These are phyloP conservation scores for Chlorops oryzae DNA, from an alignment of 1,140 invertebrate species.

Conservation along the genomic window DNA sequence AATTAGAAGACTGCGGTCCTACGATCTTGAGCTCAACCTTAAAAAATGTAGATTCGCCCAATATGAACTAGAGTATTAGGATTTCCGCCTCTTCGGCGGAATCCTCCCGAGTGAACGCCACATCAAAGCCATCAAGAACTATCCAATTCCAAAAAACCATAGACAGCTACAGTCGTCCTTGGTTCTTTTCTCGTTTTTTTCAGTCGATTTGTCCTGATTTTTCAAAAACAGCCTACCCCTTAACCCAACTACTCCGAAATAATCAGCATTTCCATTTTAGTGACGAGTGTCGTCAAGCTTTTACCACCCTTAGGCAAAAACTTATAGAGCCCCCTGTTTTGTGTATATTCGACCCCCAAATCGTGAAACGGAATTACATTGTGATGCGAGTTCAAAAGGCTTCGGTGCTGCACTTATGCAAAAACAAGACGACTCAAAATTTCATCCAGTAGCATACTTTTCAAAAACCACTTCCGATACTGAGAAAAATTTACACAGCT, in stretches of 20 bases:
- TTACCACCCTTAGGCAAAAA: no score
- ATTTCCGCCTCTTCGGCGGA: conserved; percentile 14
- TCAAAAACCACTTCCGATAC: conserved; percentile 34
- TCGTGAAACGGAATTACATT: conserved; percentile 28
- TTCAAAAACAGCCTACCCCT: conserved; percentile 20
- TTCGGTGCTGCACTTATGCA: conserved; percentile 25
- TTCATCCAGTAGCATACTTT: conserved; percentile 10
- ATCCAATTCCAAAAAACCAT: no score
- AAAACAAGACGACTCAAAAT: conserved; percentile 12
- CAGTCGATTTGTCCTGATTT: conserved; percentile 24
- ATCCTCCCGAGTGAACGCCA: conserved; percentile 26
- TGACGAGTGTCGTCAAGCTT: no score
- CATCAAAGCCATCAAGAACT: conserved; percentile 27
- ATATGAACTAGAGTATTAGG: conserved; percentile 21
- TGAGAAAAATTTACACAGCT: conserved; percentile 45
- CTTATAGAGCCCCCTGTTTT: no score
- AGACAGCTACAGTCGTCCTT: no score
- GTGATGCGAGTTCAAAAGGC: conserved; percentile 18
- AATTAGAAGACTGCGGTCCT: conserved; percentile 21
- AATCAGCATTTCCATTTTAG: conserved; percentile 23
- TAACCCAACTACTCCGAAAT: conserved; percentile 27
- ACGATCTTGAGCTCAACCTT: conserved; percentile 40
- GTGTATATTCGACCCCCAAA: no score
- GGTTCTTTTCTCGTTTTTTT: not conserved
- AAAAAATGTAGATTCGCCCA: conserved; percentile 39